Percentiles rank a stretch among this genome's conserved stretches.
phyloP scores from a whole-genome alignment of 2,888 invertebrate genomes.

The Mesorhabditis spiculigera region DNA sequence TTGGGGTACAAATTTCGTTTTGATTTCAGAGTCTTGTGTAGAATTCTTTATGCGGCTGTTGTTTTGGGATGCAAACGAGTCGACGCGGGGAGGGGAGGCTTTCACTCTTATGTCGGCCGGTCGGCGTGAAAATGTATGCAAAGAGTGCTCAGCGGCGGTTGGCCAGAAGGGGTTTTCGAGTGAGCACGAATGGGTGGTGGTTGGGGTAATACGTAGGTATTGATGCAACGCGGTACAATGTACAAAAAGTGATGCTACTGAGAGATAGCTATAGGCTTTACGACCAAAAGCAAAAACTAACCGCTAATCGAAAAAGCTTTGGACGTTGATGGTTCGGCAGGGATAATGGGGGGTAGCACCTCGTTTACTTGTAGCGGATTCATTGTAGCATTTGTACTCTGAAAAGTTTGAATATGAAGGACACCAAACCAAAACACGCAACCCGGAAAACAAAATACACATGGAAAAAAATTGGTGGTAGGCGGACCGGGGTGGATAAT shows the following conservation, averaged over 20 bases:
- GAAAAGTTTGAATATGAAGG: not conserved
- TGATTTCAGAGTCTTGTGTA: not conserved
- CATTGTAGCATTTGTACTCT: slow-evolving; percentile 1
- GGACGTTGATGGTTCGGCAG: not conserved
- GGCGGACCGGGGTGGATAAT: no score
- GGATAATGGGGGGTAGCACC: not conserved
- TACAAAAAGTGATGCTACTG: not conserved
- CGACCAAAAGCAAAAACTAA: not conserved
- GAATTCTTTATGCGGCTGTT: not conserved
- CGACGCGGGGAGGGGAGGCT: not conserved
- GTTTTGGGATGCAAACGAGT: not conserved
- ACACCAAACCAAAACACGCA: not conserved
- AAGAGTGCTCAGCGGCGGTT: no score
- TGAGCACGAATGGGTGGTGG: no score
- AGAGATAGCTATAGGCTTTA: not conserved
- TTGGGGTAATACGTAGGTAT: no score
- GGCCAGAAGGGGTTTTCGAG: no score
- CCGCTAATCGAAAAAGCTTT: slow-evolving; percentile 5
- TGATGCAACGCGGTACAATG: no score
- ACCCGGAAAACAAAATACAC: not conserved
- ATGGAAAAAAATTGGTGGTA: not conserved
- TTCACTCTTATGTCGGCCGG: not conserved
- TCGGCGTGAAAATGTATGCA: no score
- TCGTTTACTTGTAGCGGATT: not conserved
- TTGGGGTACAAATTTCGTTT: not conserved